Evolutionary conservation across 2,113 vertebrate genomes (phyloP).

Genomic region (Xiphias gladius): DNA sequence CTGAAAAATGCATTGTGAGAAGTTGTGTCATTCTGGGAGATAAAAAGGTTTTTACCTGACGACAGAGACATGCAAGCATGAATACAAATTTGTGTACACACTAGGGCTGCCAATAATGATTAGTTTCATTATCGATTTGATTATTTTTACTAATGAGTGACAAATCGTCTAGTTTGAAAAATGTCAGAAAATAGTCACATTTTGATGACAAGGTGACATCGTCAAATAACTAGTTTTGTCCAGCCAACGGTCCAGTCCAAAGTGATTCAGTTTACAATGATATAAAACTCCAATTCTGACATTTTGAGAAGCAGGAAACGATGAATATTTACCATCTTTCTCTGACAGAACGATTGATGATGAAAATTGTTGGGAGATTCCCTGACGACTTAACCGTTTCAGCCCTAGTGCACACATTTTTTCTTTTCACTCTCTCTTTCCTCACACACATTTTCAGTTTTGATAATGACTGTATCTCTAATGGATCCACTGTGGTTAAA

Average conservation of each 20-base stretch:
- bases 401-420: conserved; percentile 39
- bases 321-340: neutral
- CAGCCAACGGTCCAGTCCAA: conserved; percentile 26
- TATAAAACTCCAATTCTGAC: conserved; percentile 12
- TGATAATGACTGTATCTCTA: conserved; percentile 50
- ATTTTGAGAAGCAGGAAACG: conserved; percentile 2
- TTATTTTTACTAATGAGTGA: conserved; percentile 34
- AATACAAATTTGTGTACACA: conserved; percentile 41
- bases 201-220: conserved; percentile 18
- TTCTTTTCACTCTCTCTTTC: neutral
- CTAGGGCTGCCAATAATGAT: conserved; percentile 47
- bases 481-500: conserved; percentile 59
- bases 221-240: conserved; percentile 28
- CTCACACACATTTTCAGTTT: conserved; percentile 27
- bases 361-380: conserved; percentile 19
- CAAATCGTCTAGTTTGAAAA: conserved; percentile 2
- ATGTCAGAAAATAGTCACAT: neutral
- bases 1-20: conserved; percentile 46
- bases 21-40: conserved; percentile 39
- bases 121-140: conserved; percentile 19
- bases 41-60: conserved; percentile 44
- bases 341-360: neutral
- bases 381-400: conserved; percentile 8
- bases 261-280: conserved; percentile 24
- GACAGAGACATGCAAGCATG: conserved; percentile 37